A percentile compares a stretch with the other conserved stretches of the same genome.
Conservation (phyloP, 2,797 vertebrate species). For the Arctocebus calabarensis region DNA sequence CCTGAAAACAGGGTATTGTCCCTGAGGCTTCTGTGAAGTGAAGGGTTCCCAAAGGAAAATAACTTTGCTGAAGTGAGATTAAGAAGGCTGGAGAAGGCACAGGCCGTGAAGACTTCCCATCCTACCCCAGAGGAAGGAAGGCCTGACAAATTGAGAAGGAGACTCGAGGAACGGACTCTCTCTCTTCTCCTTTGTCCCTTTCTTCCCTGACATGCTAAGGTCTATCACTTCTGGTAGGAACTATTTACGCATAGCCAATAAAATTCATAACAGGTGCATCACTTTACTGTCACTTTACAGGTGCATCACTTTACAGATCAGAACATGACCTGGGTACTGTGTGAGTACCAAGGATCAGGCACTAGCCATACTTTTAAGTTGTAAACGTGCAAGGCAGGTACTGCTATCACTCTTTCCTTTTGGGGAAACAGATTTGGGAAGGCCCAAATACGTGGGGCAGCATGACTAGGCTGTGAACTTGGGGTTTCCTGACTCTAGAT, state of each 20-base stretch:
- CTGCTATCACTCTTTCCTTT: not conserved
- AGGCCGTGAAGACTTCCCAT: no score
- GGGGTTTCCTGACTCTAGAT: not conserved
- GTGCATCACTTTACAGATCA: not conserved
- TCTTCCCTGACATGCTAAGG: not conserved
- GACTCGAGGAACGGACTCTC: not conserved
- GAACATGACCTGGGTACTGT: no score
- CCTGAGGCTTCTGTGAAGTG: not conserved
- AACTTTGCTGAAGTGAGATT: not conserved
- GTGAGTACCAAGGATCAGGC: not conserved
- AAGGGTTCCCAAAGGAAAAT: not conserved
- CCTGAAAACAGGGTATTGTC: conserved; percentile 62
- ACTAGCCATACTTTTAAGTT: not conserved
- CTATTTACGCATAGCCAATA: not conserved
- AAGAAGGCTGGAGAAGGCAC: not conserved
- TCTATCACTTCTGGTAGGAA: not conserved
- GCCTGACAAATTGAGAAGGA: not conserved
- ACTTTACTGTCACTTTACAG: not conserved
- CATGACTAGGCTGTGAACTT: not conserved
- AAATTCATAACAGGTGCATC: not conserved
- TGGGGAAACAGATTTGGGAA: not conserved
- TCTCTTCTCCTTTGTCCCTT: not conserved
- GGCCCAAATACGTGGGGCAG: no score
- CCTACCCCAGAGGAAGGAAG: not conserved
- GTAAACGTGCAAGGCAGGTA: not conserved